A percentile compares a stretch with the other conserved stretches of the same genome.
Conservation (phyloP, 2,797 vertebrate genomes). For the Australoheros facetus region DNA sequence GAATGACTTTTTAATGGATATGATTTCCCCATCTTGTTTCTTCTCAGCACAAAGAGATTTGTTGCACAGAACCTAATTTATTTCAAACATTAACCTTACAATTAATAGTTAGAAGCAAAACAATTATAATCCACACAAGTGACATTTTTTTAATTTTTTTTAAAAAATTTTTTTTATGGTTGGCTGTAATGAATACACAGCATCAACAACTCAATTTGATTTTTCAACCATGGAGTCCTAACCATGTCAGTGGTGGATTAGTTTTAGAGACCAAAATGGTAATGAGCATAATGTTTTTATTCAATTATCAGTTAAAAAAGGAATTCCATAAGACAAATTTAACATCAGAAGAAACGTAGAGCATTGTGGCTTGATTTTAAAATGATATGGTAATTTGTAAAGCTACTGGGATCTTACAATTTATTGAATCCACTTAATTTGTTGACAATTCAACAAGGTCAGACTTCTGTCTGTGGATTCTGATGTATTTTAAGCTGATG, state of each 20-base stretch:
- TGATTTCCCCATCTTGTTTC: constrained; percentile 59
- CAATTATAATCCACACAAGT: constrained; percentile 59
- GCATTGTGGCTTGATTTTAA: constrained; percentile 44
- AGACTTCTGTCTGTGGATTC: constrained; percentile 20
- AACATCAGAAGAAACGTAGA: background rate
- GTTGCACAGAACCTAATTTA: constrained; percentile 62
- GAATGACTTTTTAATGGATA: constrained; percentile 59
- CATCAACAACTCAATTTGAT: constrained; percentile 65
- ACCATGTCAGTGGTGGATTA: constrained; percentile 47
- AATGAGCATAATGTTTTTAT: constrained; percentile 37
- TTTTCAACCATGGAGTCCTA: constrained; percentile 40
- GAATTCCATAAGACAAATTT: constrained; percentile 18
- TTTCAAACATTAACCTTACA: constrained; percentile 64
- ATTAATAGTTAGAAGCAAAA: constrained; percentile 68
- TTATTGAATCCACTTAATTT: constrained; percentile 44
- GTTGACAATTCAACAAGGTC: constrained; percentile 56
- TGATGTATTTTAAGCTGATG: constrained; percentile 29
- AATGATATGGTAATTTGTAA: constrained; percentile 41
- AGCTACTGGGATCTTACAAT: constrained; percentile 37
- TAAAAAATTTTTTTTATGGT: background rate
- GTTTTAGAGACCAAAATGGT: constrained; percentile 33
- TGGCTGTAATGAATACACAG: constrained; percentile 65
- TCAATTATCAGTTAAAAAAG: constrained; percentile 44
- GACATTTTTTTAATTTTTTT: constrained; percentile 36
- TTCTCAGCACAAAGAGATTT: constrained; percentile 57